These are phyloP conservation scores for Geophilus truncorum DNA, from an alignment of 2,888 invertebrate species.

Conservation along the genomic window DNA sequence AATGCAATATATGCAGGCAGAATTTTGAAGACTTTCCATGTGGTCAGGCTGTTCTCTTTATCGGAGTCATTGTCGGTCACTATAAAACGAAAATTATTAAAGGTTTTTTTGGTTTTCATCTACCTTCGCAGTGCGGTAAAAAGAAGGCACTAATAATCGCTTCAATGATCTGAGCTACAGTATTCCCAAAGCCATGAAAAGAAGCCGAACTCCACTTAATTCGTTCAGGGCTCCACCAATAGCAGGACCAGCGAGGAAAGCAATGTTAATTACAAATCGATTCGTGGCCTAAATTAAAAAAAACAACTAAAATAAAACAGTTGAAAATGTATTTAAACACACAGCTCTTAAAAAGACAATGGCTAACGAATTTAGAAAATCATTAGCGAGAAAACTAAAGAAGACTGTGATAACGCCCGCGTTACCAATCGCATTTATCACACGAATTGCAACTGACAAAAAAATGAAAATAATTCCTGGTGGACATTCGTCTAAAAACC, in stretches of 20 bases:
- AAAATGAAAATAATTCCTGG: constrained; percentile 39
- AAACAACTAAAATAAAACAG: too few species aligned
- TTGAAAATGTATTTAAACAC: background rate
- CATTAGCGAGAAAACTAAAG: constrained; percentile 41
- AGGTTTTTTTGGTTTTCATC: too few species aligned
- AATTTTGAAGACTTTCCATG: too few species aligned
- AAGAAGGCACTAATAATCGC: too few species aligned
- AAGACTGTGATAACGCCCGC: constrained; percentile 41
- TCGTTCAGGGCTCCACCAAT: constrained; percentile 41
- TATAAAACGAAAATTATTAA: too few species aligned
- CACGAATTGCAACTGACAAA: constrained; percentile 40
- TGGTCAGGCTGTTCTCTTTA: too few species aligned
- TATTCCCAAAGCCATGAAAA: background rate
- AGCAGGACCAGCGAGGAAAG: constrained; percentile 41
- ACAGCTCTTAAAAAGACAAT: constrained; percentile 41
- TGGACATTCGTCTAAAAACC: constrained; percentile 41
- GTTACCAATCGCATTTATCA: constrained; percentile 41
- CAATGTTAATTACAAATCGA: constrained; percentile 42
- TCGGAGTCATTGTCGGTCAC: too few species aligned
- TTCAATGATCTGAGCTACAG: too few species aligned
- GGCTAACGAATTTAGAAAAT: constrained; percentile 41
- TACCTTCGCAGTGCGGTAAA: too few species aligned
- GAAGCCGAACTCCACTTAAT: background rate
- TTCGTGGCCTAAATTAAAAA: constrained; percentile 39
- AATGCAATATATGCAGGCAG: too few species aligned